These are phyloP conservation scores for Cranoglanis bouderius DNA, from an alignment of 2,113 vertebrate species.

Conservation along the genomic window DNA sequence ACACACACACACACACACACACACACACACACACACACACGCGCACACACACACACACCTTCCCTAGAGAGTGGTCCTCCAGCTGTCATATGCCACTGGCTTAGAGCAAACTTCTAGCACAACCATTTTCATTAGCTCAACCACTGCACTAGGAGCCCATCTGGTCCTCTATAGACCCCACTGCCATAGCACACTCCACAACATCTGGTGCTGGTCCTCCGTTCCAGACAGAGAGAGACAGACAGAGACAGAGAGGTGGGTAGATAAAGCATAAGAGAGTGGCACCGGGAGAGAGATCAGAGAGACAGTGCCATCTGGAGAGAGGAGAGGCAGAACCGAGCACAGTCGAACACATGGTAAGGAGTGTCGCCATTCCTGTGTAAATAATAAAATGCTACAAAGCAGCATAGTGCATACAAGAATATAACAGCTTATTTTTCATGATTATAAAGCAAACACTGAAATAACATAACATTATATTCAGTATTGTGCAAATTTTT, in stretches of 20 bases:
- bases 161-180: slow-evolving; percentile 70
- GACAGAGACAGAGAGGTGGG: slow-evolving; percentile 45
- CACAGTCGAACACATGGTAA: slow-evolving; percentile 25
- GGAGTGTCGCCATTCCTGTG: neutral
- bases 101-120: slow-evolving; percentile 66
- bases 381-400: slow-evolving; percentile 32
- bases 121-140: slow-evolving; percentile 77
- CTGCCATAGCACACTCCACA: slow-evolving; percentile 76
- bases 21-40: slow-evolving; percentile 23
- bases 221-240: slow-evolving; percentile 62
- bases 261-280: slow-evolving; percentile 40
- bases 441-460: neutral
- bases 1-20: too few species aligned
- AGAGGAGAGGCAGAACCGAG: slow-evolving; percentile 23
- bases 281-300: slow-evolving; percentile 47
- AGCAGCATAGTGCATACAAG: neutral
- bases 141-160: slow-evolving; percentile 74
- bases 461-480: neutral
- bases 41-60: slow-evolving; percentile 49
- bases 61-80: slow-evolving; percentile 63
- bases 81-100: slow-evolving; percentile 75
- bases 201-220: slow-evolving; percentile 76
- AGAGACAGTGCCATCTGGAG: slow-evolving; percentile 23
- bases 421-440: neutral
- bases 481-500: too few species aligned